Base-by-base conservation (phyloP, 2,797 vertebrate species). In the Megalops cyprinoides region DNA sequence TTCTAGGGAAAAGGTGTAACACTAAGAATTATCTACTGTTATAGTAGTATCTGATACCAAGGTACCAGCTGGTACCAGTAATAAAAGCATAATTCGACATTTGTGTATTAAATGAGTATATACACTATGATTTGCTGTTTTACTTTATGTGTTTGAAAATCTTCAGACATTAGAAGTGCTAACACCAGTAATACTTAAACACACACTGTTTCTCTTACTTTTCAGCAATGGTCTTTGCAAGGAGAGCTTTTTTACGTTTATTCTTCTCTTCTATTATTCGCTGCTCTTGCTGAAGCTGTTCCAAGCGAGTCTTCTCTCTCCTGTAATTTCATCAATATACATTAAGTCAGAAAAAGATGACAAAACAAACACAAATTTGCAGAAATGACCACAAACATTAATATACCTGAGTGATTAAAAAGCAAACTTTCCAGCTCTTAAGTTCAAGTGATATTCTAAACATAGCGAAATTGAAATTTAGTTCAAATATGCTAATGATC, bases 251-350 rank as follows among this genome's bases (percentile, higher is more conserved):
- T 88, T 96, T 98, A 69, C 93, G 95, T 83, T 97, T 98, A 88
- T 99, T 99, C 89, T 92, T 95, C 93, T 98, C 97, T 91, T 99
- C 97, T 73, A 99, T 99, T 5, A 95, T 82, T 73, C 94, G 94
- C 20, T 99, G 98, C 34, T 98, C 97, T 76, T 94, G 93, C 83
- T 99, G 98, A 67, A 99, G 95, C 15, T 95, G 92, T 89, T 98
- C 95, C 90, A 98, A 93, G 18, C 96, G 95, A 0, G 95, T 94
- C 84, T 95, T 97, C 31, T 99, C 97, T 75, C 95, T 95, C 71
- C 98, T 99, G 85, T 23, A 71, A 44, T n/a, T n/a, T 39, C 60
- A 14, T 31, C 60, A 31, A 65, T 23, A 23, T 71, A 37, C 10
- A 48, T 0, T 48, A 84, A 80, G 78, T 78, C 28, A 34, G 10